phyloP scores from a whole-genome alignment of 2,888 invertebrate species.

The Aleiodes testaceus region DNA sequence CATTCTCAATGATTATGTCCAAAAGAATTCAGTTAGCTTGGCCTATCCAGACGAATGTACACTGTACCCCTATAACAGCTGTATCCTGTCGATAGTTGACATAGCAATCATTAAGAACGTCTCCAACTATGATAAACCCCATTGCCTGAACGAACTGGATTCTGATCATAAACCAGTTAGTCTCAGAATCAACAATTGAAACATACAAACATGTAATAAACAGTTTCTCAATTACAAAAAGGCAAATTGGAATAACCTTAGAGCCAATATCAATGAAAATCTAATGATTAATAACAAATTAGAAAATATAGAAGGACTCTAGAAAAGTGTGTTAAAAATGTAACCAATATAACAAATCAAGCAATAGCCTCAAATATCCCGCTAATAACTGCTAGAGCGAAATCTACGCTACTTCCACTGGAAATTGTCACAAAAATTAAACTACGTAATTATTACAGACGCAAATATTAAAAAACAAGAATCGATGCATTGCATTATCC shows the following conservation, averaged over 20 bases:
- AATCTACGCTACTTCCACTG: neutral
- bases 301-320: neutral
- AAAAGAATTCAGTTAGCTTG: neutral
- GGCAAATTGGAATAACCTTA: constrained; percentile 5
- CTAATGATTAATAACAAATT: neutral
- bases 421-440: neutral
- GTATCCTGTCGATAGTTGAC: neutral
- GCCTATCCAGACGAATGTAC: neutral
- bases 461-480: constrained; percentile 1
- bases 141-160: neutral
- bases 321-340: neutral
- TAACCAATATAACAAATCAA: neutral
- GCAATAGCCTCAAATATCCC: neutral
- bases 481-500: neutral
- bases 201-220: neutral
- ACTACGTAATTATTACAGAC: neutral
- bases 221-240: neutral
- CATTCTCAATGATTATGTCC: neutral
- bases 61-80: neutral
- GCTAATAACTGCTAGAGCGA: neutral
- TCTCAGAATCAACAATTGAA: neutral
- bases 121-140: neutral
- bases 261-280: neutral
- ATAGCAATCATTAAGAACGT: constrained; percentile 11
- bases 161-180: constrained; percentile 10